These are phyloP conservation scores for Lithobates sylvaticus DNA, from an alignment of 2,797 vertebrate genomes.

Conservation along the genomic window DNA sequence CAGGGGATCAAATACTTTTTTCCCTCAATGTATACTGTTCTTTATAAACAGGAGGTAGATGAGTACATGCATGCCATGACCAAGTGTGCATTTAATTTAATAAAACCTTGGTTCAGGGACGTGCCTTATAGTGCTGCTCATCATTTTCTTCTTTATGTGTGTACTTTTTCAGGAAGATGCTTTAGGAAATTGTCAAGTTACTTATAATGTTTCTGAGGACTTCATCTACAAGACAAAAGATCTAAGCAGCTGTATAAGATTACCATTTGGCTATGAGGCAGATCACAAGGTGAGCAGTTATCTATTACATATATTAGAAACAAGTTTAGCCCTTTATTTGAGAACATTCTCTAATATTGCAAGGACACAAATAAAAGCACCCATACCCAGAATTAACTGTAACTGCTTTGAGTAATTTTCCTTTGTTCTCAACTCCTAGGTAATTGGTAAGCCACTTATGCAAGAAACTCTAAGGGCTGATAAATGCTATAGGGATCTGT, in stretches of 20 bases:
- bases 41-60: neutral
- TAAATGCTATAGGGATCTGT: too few relatives aligned
- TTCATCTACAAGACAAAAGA: conserved; percentile 70
- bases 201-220: conserved; percentile 43
- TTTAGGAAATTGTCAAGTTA: conserved; percentile 71
- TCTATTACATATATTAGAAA: neutral
- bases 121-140: neutral
- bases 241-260: conserved; percentile 67
- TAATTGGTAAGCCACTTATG: too few relatives aligned
- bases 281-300: conserved; percentile 67
- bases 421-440: too few relatives aligned
- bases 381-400: too few relatives aligned
- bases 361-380: neutral
- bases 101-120: neutral
- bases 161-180: conserved; percentile 67
- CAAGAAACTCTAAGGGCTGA: too few relatives aligned
- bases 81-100: neutral
- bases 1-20: too few relatives aligned
- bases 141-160: neutral
- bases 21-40: neutral
- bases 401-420: too few relatives aligned
- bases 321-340: neutral
- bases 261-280: conserved; percentile 59
- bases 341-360: neutral
- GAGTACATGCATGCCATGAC: neutral